Percentiles rank a stretch among this genome's conserved stretches.
phyloP scores from a whole-genome alignment of 1,140 invertebrate species.

The Bombus affinis region DNA sequence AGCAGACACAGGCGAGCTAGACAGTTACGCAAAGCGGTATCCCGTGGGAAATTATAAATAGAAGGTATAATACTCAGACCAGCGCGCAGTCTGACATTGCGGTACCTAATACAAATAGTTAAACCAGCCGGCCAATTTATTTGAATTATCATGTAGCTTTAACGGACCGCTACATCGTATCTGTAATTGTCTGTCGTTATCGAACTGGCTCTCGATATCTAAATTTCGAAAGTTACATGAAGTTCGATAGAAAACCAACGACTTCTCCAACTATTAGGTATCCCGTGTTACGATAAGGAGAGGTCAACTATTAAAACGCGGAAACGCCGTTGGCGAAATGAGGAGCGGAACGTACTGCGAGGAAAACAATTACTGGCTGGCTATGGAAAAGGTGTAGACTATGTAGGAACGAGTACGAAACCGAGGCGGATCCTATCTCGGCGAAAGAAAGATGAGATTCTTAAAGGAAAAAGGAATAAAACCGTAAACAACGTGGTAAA shows the following conservation, averaged over 20 bases:
- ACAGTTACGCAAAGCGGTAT: constrained; percentile 9
- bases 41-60: constrained; percentile 55
- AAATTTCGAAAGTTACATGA: background rate
- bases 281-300: too few species aligned
- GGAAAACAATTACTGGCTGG: background rate
- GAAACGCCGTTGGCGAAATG: background rate
- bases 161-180: background rate
- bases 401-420: background rate
- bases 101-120: constrained; percentile 42
- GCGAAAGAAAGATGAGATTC: constrained; percentile 9
- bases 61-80: constrained; percentile 8
- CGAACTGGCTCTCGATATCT: too few species aligned
- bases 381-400: background rate
- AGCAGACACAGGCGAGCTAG: background rate
- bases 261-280: too few species aligned
- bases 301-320: background rate
- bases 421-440: background rate
- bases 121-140: constrained; percentile 15
- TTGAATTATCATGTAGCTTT: background rate
- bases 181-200: background rate
- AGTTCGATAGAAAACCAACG: too few species aligned
- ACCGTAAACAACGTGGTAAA: constrained; percentile 44
- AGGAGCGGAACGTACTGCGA: background rate
- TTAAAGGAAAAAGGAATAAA: constrained; percentile 31
- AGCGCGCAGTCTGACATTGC: background rate